Conservation (phyloP, 2,888 invertebrate species). For the Eristalis arbustorum region DNA sequence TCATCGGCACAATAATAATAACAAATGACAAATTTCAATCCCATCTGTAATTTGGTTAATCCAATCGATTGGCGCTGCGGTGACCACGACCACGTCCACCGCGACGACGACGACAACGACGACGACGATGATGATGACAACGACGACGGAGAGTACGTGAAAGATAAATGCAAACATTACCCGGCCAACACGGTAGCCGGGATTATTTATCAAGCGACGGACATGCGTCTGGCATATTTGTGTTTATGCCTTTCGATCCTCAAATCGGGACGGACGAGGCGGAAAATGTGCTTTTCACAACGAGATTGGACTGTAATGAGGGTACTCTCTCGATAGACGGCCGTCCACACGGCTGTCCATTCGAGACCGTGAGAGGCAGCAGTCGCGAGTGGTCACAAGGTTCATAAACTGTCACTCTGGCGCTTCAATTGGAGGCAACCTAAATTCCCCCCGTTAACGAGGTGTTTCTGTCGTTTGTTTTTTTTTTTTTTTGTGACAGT, state of each 20-base stretch:
- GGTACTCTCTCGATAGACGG: conserved; percentile 32
- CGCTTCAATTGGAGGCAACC: conserved; percentile 35
- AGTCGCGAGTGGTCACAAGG: conserved; percentile 41
- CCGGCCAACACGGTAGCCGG: conserved; percentile 62
- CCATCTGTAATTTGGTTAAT: conserved; percentile 71
- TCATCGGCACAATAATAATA: conserved; percentile 69
- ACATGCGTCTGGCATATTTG: conserved; percentile 71
- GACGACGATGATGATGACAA: conserved; percentile 15
- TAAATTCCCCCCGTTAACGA: neutral
- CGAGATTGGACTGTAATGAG: conserved; percentile 52
- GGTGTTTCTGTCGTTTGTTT: neutral
- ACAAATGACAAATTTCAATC: conserved; percentile 72
- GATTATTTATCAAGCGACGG: conserved; percentile 69
- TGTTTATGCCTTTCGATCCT: conserved; percentile 62
- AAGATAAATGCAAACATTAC: conserved; percentile 65
- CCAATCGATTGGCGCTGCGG: conserved; percentile 65
- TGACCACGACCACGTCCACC: neutral
- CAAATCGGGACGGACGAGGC: conserved; percentile 51
- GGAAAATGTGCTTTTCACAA: conserved; percentile 58
- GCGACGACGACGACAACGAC: conserved; percentile 21
- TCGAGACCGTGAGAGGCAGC: conserved; percentile 56
- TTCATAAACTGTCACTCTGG: conserved; percentile 36
- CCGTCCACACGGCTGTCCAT: conserved; percentile 8
- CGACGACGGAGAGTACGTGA: conserved; percentile 23
- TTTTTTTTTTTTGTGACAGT: neutral